phyloP scores from a whole-genome alignment of 2,888 invertebrate species.

The Ceriagrion tenellum region DNA sequence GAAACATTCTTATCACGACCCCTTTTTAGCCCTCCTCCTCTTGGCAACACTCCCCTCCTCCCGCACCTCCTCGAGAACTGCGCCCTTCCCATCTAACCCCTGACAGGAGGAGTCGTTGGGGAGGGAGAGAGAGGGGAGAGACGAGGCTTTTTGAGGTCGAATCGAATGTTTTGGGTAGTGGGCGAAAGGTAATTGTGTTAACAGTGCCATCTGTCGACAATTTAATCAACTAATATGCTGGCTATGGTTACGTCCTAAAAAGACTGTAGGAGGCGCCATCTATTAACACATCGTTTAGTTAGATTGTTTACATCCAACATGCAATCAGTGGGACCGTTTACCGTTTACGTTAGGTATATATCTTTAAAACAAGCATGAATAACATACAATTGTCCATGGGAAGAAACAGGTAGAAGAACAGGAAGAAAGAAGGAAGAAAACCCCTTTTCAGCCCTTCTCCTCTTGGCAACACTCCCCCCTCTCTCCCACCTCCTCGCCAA shows the following conservation, averaged over 20 bases:
- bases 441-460: neutral
- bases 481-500: neutral
- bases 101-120: neutral
- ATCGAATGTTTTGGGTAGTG: neutral
- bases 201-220: no score
- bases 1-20: conserved; percentile 12
- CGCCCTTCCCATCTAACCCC: neutral
- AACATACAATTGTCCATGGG: no score
- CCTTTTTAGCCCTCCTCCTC: neutral
- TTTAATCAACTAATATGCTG: no score
- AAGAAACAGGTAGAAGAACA: no score
- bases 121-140: neutral
- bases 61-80: neutral
- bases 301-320: no score
- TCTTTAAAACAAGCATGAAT: no score
- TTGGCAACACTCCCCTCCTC: neutral
- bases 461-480: neutral
- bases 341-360: no score
- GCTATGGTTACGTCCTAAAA: no score
- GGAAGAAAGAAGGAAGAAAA: no score
- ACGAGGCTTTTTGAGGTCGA: neutral
- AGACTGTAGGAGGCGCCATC: no score
- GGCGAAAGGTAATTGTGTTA: neutral
- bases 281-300: no score
- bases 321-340: no score